Conservation (phyloP, 2,888 invertebrate species). For the Apotomis turbidana region DNA sequence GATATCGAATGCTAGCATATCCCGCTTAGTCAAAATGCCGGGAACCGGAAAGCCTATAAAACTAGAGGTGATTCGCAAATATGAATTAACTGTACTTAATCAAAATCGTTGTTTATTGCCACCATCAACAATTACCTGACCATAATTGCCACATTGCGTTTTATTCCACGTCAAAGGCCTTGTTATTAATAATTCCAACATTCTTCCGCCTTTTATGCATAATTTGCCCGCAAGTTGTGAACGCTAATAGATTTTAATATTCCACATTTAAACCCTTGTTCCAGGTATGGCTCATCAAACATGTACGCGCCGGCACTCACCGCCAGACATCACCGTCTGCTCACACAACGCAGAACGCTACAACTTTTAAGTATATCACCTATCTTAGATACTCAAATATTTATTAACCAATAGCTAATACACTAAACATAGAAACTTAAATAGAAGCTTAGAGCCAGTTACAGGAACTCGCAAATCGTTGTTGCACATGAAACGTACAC, state of each 20-base stretch:
- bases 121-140: not conserved
- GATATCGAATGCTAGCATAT: too few relatives aligned
- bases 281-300: slow-evolving; percentile 38
- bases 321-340: slow-evolving; percentile 5
- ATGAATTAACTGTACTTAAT: not conserved
- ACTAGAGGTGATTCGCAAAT: not conserved
- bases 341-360: not conserved
- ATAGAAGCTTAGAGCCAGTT: too few relatives aligned
- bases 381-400: too few relatives aligned
- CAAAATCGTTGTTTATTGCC: not conserved
- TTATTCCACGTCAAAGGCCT: slow-evolving; percentile 16
- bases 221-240: slow-evolving; percentile 20
- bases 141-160: slow-evolving; percentile 15
- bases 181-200: slow-evolving; percentile 17
- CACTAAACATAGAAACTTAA: too few relatives aligned
- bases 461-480: too few relatives aligned
- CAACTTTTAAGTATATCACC: slow-evolving; percentile 3
- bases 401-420: too few relatives aligned
- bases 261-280: slow-evolving; percentile 40
- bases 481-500: too few relatives aligned
- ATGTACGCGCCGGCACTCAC: slow-evolving; percentile 20
- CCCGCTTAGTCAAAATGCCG: too few relatives aligned
- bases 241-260: slow-evolving; percentile 37
- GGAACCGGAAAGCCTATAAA: too few relatives aligned
- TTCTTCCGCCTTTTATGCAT: slow-evolving; percentile 19